Evolutionary conservation across 2,888 invertebrate species (phyloP).

Genomic region (Volucella inflata): DNA sequence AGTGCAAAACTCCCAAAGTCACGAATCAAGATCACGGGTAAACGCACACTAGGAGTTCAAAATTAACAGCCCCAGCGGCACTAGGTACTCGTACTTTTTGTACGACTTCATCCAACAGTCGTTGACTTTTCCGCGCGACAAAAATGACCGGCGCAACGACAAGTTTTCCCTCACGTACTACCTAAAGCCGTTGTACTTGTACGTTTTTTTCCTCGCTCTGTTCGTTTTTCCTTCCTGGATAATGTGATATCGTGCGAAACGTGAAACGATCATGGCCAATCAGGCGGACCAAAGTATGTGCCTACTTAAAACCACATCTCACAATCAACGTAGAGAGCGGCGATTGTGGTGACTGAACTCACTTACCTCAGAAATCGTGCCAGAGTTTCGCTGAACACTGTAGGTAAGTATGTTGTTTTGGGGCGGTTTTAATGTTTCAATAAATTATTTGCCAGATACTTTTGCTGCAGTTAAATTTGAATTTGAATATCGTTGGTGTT

Average conservation of each 20-base stretch:
- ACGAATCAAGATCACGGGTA: slow-evolving; percentile 79
- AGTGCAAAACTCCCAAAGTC: slow-evolving; percentile 70
- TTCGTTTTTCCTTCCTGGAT: slow-evolving; percentile 56
- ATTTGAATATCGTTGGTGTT: slow-evolving; percentile 41
- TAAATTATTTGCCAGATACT: slow-evolving; percentile 44
- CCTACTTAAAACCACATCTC: slow-evolving; percentile 23
- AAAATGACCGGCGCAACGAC: slow-evolving; percentile 29
- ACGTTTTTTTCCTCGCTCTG: slow-evolving; percentile 11
- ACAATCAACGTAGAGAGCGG: slow-evolving; percentile 3
- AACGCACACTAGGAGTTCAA: slow-evolving; percentile 61
- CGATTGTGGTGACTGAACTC: slow-evolving; percentile 34
- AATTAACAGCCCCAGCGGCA: slow-evolving; percentile 26
- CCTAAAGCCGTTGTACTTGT: slow-evolving; percentile 20
- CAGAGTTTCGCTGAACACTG: slow-evolving; percentile 51
- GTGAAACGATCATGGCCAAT: slow-evolving; percentile 29
- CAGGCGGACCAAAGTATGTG: slow-evolving; percentile 32
- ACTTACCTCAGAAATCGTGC: slow-evolving; percentile 65
- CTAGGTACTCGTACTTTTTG: neutral
- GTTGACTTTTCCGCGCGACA: slow-evolving; percentile 67
- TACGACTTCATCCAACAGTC: slow-evolving; percentile 54
- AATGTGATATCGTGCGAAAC: slow-evolving; percentile 15
- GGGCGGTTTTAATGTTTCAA: slow-evolving; percentile 40
- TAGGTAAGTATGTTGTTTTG: slow-evolving; percentile 32
- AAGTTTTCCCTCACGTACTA: slow-evolving; percentile 65
- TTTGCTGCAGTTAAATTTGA: slow-evolving; percentile 20